These are phyloP conservation scores for Rhopalosiphum nymphaeae DNA, from an alignment of 2,888 invertebrate species.

Conservation along the genomic window DNA sequence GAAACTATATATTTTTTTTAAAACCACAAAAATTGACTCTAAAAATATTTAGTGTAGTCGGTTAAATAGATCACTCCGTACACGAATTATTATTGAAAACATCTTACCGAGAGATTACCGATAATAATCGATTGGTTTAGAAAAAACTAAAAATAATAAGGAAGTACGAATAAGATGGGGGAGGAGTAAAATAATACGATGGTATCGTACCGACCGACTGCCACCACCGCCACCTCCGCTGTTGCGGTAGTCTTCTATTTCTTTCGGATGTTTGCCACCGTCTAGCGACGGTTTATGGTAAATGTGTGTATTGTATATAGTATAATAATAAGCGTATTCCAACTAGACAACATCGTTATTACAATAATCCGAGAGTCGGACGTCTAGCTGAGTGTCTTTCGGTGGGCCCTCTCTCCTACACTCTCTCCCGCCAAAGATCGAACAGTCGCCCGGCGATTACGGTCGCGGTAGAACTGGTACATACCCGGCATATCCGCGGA, in stretches of 20 bases:
- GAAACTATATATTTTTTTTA: neutral
- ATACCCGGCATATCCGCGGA: neutral
- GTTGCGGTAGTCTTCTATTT: neutral
- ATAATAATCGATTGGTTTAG: constrained; percentile 12
- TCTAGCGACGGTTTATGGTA: neutral
- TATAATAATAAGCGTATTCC: neutral
- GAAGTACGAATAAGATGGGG: neutral
- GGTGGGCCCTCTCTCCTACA: neutral
- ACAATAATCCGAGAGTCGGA: constrained; percentile 5
- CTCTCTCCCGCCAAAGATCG: neutral
- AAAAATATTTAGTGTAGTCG: neutral
- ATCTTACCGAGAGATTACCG: neutral
- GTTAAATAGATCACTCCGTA: neutral
- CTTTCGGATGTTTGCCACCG: neutral
- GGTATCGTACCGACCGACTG: neutral
- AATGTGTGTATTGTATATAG: neutral
- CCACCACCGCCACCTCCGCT: neutral
- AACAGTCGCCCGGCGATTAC: neutral
- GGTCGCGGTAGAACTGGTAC: neutral
- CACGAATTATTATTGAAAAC: neutral
- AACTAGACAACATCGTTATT: neutral
- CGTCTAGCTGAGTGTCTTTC: neutral
- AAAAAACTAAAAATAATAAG: neutral
- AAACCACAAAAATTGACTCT: neutral
- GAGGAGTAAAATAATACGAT: neutral